Evolutionary conservation across 2,888 invertebrate species (phyloP).

Genomic region (Oxytorus armatus): DNA sequence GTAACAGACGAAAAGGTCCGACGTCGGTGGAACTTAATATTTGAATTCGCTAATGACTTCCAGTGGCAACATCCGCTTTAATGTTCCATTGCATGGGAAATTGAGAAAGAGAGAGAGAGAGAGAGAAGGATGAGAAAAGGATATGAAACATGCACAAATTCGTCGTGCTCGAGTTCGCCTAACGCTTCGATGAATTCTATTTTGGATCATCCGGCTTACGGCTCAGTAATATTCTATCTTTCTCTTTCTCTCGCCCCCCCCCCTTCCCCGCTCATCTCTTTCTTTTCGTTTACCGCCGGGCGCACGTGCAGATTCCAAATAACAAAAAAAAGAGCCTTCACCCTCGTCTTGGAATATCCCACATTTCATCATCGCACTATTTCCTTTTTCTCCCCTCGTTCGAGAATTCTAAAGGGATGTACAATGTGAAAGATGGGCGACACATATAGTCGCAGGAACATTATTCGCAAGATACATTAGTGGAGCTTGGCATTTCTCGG

Average conservation of each 20-base stretch:
- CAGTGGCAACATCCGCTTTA: background rate
- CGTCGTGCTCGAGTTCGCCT: slow-evolving; percentile 26
- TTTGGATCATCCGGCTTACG: slow-evolving; percentile 59
- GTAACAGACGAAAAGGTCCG: background rate
- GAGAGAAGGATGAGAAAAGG: background rate
- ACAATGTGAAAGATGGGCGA: background rate
- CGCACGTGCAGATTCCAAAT: slow-evolving; percentile 33
- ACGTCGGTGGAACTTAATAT: slow-evolving; percentile 22
- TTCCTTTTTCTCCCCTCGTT: background rate
- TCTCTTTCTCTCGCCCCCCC: background rate
- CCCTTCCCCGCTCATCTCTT: background rate
- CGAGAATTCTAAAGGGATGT: slow-evolving; percentile 1
- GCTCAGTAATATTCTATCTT: slow-evolving; percentile 28
- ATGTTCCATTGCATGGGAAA: slow-evolving; percentile 6
- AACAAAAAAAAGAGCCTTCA: slow-evolving; percentile 18
- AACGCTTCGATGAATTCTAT: slow-evolving; percentile 59
- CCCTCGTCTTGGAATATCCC: slow-evolving; percentile 19
- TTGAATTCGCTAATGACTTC: slow-evolving; percentile 50
- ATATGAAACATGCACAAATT: slow-evolving; percentile 26
- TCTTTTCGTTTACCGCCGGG: slow-evolving; percentile 2
- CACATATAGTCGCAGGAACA: slow-evolving; percentile 20
- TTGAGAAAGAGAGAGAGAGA: background rate
- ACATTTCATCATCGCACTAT: slow-evolving; percentile 35
- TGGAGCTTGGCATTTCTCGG: slow-evolving; percentile 32
- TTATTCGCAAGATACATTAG: slow-evolving; percentile 25